phyloP scores from a whole-genome alignment of 1,140 invertebrate species.

The Maniola jurtina region DNA sequence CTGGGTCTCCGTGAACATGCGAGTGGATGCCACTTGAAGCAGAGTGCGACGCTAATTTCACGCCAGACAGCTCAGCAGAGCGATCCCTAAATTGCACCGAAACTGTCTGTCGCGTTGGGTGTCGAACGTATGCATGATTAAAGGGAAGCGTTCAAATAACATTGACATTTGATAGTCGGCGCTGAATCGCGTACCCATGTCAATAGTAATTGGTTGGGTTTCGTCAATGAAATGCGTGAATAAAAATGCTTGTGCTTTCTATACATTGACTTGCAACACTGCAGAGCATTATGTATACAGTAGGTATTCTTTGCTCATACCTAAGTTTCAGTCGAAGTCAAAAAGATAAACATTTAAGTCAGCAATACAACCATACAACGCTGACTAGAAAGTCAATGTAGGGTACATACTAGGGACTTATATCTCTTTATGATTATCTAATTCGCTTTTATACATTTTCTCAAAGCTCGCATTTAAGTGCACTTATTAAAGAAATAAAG shows the following conservation, averaged over 20 bases:
- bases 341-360: too few species aligned
- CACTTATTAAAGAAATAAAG: too few species aligned
- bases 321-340: too few species aligned
- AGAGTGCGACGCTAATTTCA: slow-evolving; percentile 54
- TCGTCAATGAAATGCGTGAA: neutral
- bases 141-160: slow-evolving; percentile 31
- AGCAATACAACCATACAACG: too few species aligned
- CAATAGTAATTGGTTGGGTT: slow-evolving; percentile 14
- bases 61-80: slow-evolving; percentile 43
- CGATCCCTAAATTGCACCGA: slow-evolving; percentile 31
- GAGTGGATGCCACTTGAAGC: slow-evolving; percentile 40
- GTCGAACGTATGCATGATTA: slow-evolving; percentile 31
- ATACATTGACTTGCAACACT: neutral
- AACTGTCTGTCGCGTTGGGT: slow-evolving; percentile 32
- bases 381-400: too few species aligned
- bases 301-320: too few species aligned
- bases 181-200: slow-evolving; percentile 17
- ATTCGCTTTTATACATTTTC: too few species aligned
- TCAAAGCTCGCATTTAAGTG: too few species aligned
- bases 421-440: too few species aligned
- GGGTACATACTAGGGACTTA: too few species aligned
- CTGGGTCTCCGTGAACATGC: slow-evolving; percentile 26
- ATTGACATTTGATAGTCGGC: slow-evolving; percentile 33
- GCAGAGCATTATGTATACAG: too few species aligned
- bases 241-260: neutral